These are phyloP conservation scores for Drosophila borborema DNA, from an alignment of 2,888 invertebrate species.

Conservation along the genomic window DNA sequence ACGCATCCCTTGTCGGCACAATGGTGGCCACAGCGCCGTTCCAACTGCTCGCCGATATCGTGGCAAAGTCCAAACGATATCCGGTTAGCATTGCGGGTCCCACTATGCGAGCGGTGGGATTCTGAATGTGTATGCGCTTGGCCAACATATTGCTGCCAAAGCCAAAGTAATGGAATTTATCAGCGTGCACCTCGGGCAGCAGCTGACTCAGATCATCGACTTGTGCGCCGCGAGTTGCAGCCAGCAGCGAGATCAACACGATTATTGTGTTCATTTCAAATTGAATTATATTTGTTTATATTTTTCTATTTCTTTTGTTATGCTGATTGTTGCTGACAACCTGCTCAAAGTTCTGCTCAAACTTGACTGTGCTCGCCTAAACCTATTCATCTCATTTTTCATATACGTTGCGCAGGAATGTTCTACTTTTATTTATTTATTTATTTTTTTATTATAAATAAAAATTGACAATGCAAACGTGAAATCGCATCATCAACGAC, in stretches of 20 bases:
- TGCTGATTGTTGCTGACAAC: slow-evolving; percentile 18
- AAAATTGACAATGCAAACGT: neutral
- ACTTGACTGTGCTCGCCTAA: neutral
- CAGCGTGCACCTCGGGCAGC: slow-evolving; percentile 50
- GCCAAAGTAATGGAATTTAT: slow-evolving; percentile 92
- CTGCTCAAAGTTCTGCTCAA: slow-evolving; percentile 7
- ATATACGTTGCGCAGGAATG: too few relatives aligned
- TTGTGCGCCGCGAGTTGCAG: neutral
- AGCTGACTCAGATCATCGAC: neutral
- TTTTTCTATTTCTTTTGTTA: neutral
- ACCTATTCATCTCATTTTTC: neutral
- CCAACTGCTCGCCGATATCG: slow-evolving; percentile 89
- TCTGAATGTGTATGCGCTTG: slow-evolving; percentile 92
- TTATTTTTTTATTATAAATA: neutral
- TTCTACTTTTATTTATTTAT: neutral
- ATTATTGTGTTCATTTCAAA: slow-evolving; percentile 13
- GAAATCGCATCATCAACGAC: neutral
- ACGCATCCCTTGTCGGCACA: slow-evolving; percentile 83
- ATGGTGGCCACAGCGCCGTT: slow-evolving; percentile 94
- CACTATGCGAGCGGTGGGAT: slow-evolving; percentile 90
- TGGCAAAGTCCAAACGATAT: slow-evolving; percentile 90
- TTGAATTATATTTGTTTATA: neutral
- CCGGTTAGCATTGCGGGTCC: slow-evolving; percentile 88
- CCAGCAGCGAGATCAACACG: neutral
- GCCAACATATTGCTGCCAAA: slow-evolving; percentile 95